Percentiles rank a stretch among this genome's conserved stretches.
phyloP scores from a whole-genome alignment of 1,140 invertebrate species.

The Magallana ariakensis region DNA sequence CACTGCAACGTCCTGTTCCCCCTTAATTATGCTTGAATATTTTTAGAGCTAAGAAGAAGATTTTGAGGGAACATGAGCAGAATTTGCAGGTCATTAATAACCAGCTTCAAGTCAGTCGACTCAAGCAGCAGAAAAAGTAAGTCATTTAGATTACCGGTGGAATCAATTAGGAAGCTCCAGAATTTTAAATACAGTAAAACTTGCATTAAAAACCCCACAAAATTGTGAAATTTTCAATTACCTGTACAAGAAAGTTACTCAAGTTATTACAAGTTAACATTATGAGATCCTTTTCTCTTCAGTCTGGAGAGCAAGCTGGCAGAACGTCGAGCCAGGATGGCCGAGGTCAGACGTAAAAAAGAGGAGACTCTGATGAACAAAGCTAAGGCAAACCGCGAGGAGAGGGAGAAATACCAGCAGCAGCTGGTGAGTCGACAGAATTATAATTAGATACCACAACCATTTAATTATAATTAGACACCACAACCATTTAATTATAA shows the following conservation, averaged over 20 bases:
- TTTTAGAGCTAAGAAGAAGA: slow-evolving; percentile 70
- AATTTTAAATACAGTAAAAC: no score
- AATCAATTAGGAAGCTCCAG: no score
- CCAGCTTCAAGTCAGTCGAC: slow-evolving; percentile 69
- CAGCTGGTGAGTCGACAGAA: slow-evolving; percentile 67
- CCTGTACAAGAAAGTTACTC: no score
- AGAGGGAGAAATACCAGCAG: slow-evolving; percentile 67
- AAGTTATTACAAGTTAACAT: no score
- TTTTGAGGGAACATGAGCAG: slow-evolving; percentile 71
- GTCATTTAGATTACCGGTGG: no score
- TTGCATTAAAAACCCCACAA: no score
- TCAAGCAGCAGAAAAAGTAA: slow-evolving; percentile 73
- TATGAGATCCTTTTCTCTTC: slow-evolving; percentile 29
- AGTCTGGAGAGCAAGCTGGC: slow-evolving; percentile 75
- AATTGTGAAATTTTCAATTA: no score
- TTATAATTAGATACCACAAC: no score
- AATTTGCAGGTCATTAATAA: slow-evolving; percentile 74
- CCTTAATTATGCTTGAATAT: background rate
- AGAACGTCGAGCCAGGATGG: slow-evolving; percentile 67
- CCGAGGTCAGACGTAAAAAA: slow-evolving; percentile 67
- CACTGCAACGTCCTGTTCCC: no score
- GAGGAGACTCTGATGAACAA: slow-evolving; percentile 63
- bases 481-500: no score
- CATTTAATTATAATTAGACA: no score
- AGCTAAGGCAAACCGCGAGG: slow-evolving; percentile 65